A percentile compares a stretch with the other conserved stretches of the same genome.
Evolutionary conservation across 2,888 invertebrate genomes (phyloP).

Genomic region (Perizoma affinitatum): DNA sequence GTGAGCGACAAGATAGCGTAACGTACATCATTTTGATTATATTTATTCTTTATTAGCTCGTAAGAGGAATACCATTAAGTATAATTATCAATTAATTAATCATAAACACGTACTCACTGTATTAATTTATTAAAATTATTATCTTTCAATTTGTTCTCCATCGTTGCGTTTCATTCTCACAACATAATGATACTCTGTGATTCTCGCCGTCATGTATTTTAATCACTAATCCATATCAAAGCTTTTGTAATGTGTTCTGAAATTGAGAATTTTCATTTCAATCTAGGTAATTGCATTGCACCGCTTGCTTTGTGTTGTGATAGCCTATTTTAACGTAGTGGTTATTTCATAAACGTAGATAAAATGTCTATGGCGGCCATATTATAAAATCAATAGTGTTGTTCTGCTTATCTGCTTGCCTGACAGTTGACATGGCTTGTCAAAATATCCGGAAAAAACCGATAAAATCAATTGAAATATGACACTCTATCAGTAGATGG

Average conservation of each 20-base stretch:
- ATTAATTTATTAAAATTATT: conserved; percentile 25
- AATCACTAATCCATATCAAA: too few species aligned
- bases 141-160: conserved; percentile 16
- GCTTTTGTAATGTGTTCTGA: conserved; percentile 1
- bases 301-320: too few species aligned
- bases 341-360: too few species aligned
- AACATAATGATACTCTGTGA: neutral
- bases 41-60: neutral
- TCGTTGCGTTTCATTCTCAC: conserved; percentile 6
- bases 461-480: conserved; percentile 32
- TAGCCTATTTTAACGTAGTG: too few species aligned
- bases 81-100: too few species aligned
- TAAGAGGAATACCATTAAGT: too few species aligned
- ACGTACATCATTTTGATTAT: conserved; percentile 7
- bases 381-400: too few species aligned
- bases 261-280: too few species aligned
- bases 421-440: conserved; percentile 4
- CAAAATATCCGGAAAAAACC: conserved; percentile 34
- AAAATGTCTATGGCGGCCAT: too few species aligned
- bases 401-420: too few species aligned
- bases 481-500: conserved; percentile 54
- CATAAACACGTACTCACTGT: conserved; percentile 21
- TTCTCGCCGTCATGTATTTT: conserved; percentile 1
- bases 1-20: neutral
- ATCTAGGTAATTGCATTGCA: too few species aligned